These are phyloP conservation scores for Pteruthius melanotis DNA, from an alignment of 2,113 vertebrate genomes.

Conservation along the genomic window DNA sequence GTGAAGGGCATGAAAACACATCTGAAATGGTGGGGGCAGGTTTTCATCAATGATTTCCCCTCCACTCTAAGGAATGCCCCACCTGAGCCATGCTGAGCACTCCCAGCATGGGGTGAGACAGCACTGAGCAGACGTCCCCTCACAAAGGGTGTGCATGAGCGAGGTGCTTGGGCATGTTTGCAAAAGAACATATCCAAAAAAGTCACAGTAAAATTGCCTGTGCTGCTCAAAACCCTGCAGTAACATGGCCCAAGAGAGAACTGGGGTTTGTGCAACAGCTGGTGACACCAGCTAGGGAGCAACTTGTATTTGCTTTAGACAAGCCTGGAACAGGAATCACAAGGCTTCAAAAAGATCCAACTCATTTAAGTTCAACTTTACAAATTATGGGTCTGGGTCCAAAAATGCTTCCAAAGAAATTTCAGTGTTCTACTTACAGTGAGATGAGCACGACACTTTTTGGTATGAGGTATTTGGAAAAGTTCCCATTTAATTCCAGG, in stretches of 20 bases:
- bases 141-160: fast-evolving
- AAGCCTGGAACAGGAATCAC: background rate
- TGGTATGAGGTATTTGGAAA: background rate
- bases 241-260: background rate
- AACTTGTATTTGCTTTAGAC: background rate
- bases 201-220: background rate
- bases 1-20: background rate
- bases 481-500: background rate
- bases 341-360: background rate
- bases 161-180: background rate
- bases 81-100: background rate
- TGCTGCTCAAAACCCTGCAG: background rate
- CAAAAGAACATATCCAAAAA: background rate
- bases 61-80: background rate
- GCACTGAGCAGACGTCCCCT: background rate
- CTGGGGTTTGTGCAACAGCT: background rate
- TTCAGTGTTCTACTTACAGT: background rate
- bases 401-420: background rate
- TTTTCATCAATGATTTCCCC: background rate
- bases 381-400: background rate
- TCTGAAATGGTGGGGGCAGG: background rate
- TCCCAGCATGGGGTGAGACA: background rate
- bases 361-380: background rate
- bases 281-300: background rate
- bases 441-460: background rate